Base-by-base conservation (phyloP, 2,797 vertebrate genomes). In the Dendrocincla fuliginosa region DNA sequence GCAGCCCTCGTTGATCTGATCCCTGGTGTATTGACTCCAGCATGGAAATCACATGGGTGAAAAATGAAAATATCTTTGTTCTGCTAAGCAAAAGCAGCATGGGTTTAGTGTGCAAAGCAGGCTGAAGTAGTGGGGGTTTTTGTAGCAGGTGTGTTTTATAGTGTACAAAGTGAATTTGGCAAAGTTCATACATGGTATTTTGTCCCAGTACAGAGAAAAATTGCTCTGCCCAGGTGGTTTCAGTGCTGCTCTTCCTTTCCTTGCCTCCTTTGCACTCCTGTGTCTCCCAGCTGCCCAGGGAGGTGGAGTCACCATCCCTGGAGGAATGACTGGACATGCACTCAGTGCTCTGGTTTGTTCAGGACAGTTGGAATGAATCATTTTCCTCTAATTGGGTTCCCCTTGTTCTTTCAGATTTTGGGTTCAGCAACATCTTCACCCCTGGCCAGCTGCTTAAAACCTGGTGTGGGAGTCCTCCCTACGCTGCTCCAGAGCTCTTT, bases 391-490 rank as follows among this genome's bases (percentile, higher is more conserved):
- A 73, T 44, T 33, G 2, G 0, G 10, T 69, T 44, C 65, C 88
- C 91, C 61, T 65, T 93, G 65, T 78, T 53, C 79, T 95, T 95
- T 60, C 97, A 99, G 99, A 99, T 97, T 99, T 99, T 96, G 99
- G 99, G 90, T 99, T 99, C 98, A 99, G 99, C 97, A 99, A 99
- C 97, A 98, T 99, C 97, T 99, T 99, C 97, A 99, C 99, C 17
- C 99, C 99, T 37, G 99, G 99, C 23, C 99, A 99, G 97, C 97
- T 99, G 91, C 97, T 99, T 83, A 99, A 99, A 98, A 99, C 99
- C 4, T 99, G 99, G 99, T 99, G 99, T 77, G 99, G 99, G 87
- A 99, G 99, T 69, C 99, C 99, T 35, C 99, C 99, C 3, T 99
- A 99, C 0, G 99, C 99, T 0, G 99, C 99, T 6, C 99, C 99